Conservation (phyloP, 2,113 vertebrate genomes). For the Osmerus mordax region DNA sequence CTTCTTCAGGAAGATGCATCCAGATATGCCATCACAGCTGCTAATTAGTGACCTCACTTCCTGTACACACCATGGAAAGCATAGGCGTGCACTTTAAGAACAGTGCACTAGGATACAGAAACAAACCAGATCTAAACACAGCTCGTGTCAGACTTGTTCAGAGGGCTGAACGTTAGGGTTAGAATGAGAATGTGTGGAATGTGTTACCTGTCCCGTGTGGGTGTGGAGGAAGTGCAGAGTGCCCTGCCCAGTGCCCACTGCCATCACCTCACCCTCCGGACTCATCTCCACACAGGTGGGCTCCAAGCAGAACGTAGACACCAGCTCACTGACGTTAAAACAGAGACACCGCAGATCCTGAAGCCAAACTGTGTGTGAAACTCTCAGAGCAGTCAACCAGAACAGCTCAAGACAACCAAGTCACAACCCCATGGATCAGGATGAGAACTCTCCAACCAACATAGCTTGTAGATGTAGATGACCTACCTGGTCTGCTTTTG, state of each 20-base stretch:
- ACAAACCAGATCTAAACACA: too few species aligned
- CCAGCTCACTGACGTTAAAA: slow-evolving; percentile 55
- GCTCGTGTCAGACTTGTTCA: too few species aligned
- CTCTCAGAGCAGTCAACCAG: neutral
- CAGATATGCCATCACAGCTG: slow-evolving; percentile 79
- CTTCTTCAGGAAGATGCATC: slow-evolving; percentile 74
- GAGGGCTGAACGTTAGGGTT: neutral
- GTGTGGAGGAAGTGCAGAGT: slow-evolving; percentile 73
- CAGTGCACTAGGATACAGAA: too few species aligned
- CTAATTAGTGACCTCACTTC: slow-evolving; percentile 78
- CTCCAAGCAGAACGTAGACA: slow-evolving; percentile 62
- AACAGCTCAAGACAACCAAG: neutral
- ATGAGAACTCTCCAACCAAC: neutral
- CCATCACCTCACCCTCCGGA: slow-evolving; percentile 60
- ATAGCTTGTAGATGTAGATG: neutral
- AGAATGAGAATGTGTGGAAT: neutral
- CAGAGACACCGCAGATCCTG: neutral
- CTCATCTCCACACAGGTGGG: slow-evolving; percentile 74
- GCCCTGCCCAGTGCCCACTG: slow-evolving; percentile 76
- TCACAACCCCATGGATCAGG: neutral
- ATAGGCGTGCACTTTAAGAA: too few species aligned
- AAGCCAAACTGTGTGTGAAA: neutral
- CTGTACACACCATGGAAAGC: slow-evolving; percentile 52
- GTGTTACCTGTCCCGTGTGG: slow-evolving; percentile 76
- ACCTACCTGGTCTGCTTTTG: slow-evolving; percentile 45